Evolutionary conservation across 2,888 invertebrate species (phyloP).

Genomic region (Apamea anceps): DNA sequence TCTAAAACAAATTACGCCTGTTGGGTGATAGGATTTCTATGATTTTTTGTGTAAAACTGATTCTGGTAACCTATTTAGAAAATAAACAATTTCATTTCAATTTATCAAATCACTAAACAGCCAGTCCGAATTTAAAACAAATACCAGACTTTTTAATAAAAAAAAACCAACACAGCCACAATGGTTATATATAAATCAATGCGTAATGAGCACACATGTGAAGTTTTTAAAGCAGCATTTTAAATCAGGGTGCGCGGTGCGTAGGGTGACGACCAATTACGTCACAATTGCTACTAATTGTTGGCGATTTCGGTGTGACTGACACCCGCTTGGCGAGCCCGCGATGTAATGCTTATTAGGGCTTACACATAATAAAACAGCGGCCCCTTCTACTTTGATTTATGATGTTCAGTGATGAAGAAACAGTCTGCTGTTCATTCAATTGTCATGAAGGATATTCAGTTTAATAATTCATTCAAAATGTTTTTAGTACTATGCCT

Average conservation of each 20-base stretch:
- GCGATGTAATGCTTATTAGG: constrained; percentile 41
- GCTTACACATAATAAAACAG: constrained; percentile 28
- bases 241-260: constrained; percentile 44
- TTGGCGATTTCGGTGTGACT: constrained; percentile 59
- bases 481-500: neutral
- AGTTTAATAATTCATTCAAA: neutral
- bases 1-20: too few relatives aligned
- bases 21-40: too few relatives aligned
- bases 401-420: neutral
- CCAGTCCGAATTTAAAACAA: neutral
- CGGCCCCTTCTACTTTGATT: constrained; percentile 11
- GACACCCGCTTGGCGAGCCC: constrained; percentile 50
- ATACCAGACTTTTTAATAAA: neutral
- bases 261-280: constrained; percentile 61
- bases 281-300: constrained; percentile 64
- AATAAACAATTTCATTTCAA: neutral
- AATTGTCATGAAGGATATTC: neutral
- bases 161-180: neutral
- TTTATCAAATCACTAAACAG: neutral
- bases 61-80: neutral
- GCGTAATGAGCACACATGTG: constrained; percentile 22
- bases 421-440: neutral
- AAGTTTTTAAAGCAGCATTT: constrained; percentile 52
- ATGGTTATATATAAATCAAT: constrained; percentile 43
- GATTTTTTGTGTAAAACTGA: too few relatives aligned